A percentile compares a stretch with the other conserved stretches of the same genome.
Conservation (phyloP, 2,113 vertebrate genomes). For the Python bivittatus region DNA sequence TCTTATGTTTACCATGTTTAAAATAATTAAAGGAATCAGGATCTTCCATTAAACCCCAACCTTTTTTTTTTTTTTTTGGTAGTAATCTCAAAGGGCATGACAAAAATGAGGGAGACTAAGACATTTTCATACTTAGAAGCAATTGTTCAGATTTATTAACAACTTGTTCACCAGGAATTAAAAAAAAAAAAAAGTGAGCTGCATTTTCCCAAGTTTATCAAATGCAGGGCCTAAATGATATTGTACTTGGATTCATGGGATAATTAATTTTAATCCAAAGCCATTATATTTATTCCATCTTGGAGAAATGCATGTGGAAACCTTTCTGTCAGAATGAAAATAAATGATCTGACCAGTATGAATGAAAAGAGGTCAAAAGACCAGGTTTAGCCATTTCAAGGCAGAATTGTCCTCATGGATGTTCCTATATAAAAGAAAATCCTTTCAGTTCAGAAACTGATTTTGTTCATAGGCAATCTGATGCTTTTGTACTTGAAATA, state of each 20-base stretch:
- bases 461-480: not conserved
- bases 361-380: not conserved
- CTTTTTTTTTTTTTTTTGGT: not conserved
- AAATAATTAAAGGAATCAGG: fast-evolving
- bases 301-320: not conserved
- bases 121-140: not conserved
- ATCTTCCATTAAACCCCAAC: not conserved
- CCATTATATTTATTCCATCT: not conserved
- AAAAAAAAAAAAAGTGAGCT: not conserved
- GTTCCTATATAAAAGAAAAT: not conserved
- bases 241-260: not conserved
- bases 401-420: not conserved
- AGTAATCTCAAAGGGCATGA: not conserved
- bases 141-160: not conserved
- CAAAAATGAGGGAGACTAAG: not conserved
- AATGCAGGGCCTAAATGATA: not conserved
- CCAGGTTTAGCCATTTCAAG: not conserved
- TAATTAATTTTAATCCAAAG: not conserved
- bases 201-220: not conserved
- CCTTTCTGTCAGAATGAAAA: not conserved
- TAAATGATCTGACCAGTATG: not conserved
- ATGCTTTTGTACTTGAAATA: not conserved
- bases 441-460: not conserved
- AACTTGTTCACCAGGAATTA: not conserved
- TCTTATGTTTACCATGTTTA: not conserved